Percentiles rank a stretch among this genome's conserved stretches.
These are phyloP conservation scores for Champsocephalus esox DNA, from an alignment of 2,797 vertebrate species.

Conservation along the genomic window DNA sequence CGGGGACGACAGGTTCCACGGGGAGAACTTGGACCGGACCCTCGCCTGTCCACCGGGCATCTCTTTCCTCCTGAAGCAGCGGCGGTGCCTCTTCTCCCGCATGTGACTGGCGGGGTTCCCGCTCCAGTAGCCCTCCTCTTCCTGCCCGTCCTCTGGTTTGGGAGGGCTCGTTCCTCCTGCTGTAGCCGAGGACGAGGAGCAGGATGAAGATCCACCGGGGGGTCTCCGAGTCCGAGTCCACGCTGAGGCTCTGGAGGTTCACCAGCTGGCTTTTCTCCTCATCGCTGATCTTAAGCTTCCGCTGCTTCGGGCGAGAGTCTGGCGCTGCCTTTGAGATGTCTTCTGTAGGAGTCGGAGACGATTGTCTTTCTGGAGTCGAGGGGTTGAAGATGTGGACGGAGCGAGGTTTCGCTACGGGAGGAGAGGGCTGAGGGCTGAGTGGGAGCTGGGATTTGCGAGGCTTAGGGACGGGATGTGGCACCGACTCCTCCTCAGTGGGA, in stretches of 20 bases:
- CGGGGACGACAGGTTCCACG: conserved; percentile 87
- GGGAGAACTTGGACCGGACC: conserved; percentile 86
- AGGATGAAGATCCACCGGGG: conserved; percentile 80
- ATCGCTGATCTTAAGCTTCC: conserved; percentile 82
- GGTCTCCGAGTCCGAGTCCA: conserved; percentile 84
- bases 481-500: conserved; percentile 18
- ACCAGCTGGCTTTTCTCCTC: conserved; percentile 85
- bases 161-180: conserved; percentile 61
- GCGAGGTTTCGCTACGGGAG: conserved; percentile 80
- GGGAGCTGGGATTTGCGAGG: conserved; percentile 64
- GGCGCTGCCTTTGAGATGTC: conserved; percentile 18
- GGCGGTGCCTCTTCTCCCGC: conserved; percentile 74
- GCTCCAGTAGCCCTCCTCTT: conserved; percentile 83
- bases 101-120: conserved; percentile 66
- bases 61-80: conserved; percentile 79
- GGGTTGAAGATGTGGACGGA: conserved; percentile 48
- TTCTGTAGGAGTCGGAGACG: neutral
- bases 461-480: conserved; percentile 67
- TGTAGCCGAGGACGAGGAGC: conserved; percentile 81
- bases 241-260: conserved; percentile 82
- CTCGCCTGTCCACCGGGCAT: conserved; percentile 64
- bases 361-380: conserved; percentile 6
- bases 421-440: conserved; percentile 47
- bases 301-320: conserved; percentile 75
- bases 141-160: conserved; percentile 70